Conservation (phyloP, 2,113 vertebrate genomes). For the Psittacula cyanocephala region DNA sequence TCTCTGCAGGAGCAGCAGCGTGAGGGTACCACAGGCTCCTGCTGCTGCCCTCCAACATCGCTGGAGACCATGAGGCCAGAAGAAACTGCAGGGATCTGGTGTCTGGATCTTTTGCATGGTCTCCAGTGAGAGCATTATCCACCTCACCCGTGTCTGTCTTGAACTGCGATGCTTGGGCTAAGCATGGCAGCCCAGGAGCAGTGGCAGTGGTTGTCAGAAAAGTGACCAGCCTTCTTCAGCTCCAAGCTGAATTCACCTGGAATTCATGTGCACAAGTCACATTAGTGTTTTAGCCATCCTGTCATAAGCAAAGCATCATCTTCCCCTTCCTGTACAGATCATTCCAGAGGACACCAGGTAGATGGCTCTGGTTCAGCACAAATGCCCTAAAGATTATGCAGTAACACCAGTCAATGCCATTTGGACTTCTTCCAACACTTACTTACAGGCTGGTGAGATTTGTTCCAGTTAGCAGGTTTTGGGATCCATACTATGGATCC, state of each 20-base stretch:
- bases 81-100: not conserved
- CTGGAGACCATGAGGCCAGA: accelerated
- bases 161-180: not conserved
- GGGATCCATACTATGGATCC: not conserved
- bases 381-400: not conserved
- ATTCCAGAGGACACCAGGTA: not conserved
- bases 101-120: not conserved
- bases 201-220: not conserved
- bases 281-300: not conserved
- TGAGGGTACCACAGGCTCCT: not conserved
- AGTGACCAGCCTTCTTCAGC: not conserved
- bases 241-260: not conserved
- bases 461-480: not conserved
- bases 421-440: not conserved
- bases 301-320: accelerated
- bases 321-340: not conserved
- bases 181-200: not conserved
- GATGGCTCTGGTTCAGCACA: not conserved
- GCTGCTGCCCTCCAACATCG: not conserved
- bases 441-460: not conserved
- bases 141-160: not conserved
- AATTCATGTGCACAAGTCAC: not conserved
- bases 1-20: not conserved
- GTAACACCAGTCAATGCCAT: not conserved
- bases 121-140: not conserved